A percentile compares a stretch with the other conserved stretches of the same genome.
Evolutionary conservation across 2,113 vertebrate genomes (phyloP).

Genomic region (zebrafish (Danio rerio)): GRCz12tu NC_133178.1:13926001-13926500

Average conservation of each 20-base stretch:
- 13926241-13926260: no score
- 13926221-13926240: no score
- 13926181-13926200: no score
- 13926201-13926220: not conserved
- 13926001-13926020: constrained; percentile 73
- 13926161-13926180: no score
- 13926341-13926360: constrained; percentile 73
- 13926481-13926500: constrained; percentile 82
- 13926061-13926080: constrained; percentile 89
- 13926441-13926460: constrained; percentile 87
- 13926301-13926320: no score
- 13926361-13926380: constrained; percentile 84
- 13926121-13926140: not conserved
- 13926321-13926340: not conserved
- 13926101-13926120: constrained; percentile 76
- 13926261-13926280: no score
- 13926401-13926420: constrained; percentile 86
- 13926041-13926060: constrained; percentile 86
- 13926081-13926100: constrained; percentile 85
- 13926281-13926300: no score
- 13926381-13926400: constrained; percentile 86
- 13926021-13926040: constrained; percentile 80
- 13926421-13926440: constrained; percentile 86
- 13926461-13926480: constrained; percentile 81
- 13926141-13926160: no score